A percentile compares a stretch with the other conserved stretches of the same genome.
Evolutionary conservation across 2,888 invertebrate species (phyloP).

Genomic region (Gymnocheta viridis): DNA sequence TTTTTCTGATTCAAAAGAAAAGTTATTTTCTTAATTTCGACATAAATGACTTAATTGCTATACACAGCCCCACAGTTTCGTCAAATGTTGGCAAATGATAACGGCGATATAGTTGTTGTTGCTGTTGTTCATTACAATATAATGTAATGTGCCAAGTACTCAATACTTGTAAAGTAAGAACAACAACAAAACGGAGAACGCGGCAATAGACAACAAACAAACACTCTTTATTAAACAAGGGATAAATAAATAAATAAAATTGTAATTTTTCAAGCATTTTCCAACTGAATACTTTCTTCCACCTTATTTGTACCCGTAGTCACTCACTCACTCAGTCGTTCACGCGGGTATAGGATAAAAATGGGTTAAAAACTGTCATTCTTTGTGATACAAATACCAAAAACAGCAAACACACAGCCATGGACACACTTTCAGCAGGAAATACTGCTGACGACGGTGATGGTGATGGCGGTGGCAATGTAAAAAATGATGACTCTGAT

Average conservation of each 20-base stretch:
- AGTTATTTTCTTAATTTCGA: background rate
- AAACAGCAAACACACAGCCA: slow-evolving; percentile 2
- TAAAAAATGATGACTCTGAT: slow-evolving; percentile 15
- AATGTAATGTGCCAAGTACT: slow-evolving; percentile 61
- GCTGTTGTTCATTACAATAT: slow-evolving; percentile 25
- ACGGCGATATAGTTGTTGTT: slow-evolving; percentile 32
- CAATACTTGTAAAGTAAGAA: slow-evolving; percentile 29
- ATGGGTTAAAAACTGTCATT: slow-evolving; percentile 64
- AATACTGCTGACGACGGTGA: background rate
- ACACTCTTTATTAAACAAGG: slow-evolving; percentile 37
- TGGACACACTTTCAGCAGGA: background rate
- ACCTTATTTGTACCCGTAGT: slow-evolving; percentile 15
- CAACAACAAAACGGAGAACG: slow-evolving; percentile 12
- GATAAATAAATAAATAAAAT: slow-evolving; percentile 51
- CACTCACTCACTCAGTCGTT: slow-evolving; percentile 14
- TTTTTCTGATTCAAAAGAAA: too few relatives aligned
- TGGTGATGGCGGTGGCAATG: slow-evolving; percentile 30
- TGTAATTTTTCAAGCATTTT: slow-evolving; percentile 60
- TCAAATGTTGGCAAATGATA: slow-evolving; percentile 29
- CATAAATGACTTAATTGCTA: background rate
- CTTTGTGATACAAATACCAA: slow-evolving; percentile 29
- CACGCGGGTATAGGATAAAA: slow-evolving; percentile 24
- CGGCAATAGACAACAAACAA: slow-evolving; percentile 43
- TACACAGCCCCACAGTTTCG: slow-evolving; percentile 3
- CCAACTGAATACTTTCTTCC: slow-evolving; percentile 51